Evolutionary conservation across 2,113 vertebrate genomes (phyloP).

Genomic region (Felis chaus): DNA sequence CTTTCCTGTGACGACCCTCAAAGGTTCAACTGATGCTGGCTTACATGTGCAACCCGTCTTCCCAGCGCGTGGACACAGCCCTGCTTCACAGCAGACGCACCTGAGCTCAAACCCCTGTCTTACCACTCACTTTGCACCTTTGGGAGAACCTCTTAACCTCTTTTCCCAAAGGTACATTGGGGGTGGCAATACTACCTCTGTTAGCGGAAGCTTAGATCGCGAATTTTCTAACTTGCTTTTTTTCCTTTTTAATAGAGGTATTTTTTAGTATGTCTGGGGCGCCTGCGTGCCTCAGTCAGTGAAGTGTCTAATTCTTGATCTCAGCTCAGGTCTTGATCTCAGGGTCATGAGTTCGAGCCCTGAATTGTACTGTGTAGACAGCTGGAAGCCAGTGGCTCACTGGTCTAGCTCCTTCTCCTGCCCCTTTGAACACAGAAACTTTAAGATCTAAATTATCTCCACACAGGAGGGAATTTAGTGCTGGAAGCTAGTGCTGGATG

Average conservation of each 20-base stretch:
- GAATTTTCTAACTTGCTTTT: no score
- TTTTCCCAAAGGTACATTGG: background rate
- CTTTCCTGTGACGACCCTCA: background rate
- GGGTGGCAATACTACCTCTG: background rate
- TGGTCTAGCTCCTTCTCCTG: no score
- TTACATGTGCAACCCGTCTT: background rate
- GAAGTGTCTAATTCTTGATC: no score
- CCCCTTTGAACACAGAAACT: background rate
- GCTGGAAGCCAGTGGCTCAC: background rate
- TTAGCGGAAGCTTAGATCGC: no score
- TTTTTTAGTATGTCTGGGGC: no score
- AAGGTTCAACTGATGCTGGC: background rate
- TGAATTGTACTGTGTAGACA: background rate
- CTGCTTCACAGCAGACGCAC: no score
- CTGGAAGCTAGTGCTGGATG: background rate
- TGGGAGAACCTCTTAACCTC: background rate
- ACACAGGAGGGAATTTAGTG: background rate
- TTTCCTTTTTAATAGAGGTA: no score
- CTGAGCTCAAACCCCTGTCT: background rate
- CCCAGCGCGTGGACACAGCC: no score
- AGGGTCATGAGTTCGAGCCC: no score
- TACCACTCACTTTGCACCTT: background rate
- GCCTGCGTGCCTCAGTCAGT: no score
- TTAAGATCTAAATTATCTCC: background rate
- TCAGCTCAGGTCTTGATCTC: no score